A percentile compares a stretch with the other conserved stretches of the same genome.
Evolutionary conservation across 2,888 invertebrate species (phyloP).

Genomic region (Ectropis crepuscularia): DNA sequence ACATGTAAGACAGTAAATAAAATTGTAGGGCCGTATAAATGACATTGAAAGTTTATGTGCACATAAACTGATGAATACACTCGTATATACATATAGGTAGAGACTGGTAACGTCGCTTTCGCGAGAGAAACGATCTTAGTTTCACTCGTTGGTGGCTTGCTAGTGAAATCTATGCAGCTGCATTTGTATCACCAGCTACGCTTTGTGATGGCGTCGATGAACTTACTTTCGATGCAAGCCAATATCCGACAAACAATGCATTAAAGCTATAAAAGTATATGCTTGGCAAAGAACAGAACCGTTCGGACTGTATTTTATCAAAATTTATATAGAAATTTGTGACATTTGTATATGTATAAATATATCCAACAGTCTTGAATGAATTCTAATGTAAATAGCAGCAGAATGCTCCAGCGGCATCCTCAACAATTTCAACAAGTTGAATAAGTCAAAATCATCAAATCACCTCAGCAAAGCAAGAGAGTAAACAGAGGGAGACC

Average conservation of each 20-base stretch:
- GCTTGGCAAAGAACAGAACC: too few species aligned
- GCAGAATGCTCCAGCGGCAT: slow-evolving; percentile 46
- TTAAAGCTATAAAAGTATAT: not conserved
- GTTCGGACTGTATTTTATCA: too few species aligned
- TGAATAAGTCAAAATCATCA: slow-evolving; percentile 83
- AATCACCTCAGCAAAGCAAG: slow-evolving; percentile 80
- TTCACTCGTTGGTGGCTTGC: slow-evolving; percentile 61
- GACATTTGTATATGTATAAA: not conserved
- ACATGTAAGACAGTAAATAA: slow-evolving; percentile 17
- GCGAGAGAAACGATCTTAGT: slow-evolving; percentile 72
- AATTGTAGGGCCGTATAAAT: slow-evolving; percentile 15
- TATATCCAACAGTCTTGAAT: not conserved
- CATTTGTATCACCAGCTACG: slow-evolving; percentile 38
- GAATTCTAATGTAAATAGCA: not conserved
- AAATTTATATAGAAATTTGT: too few species aligned
- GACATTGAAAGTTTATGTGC: slow-evolving; percentile 19
- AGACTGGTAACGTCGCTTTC: slow-evolving; percentile 75
- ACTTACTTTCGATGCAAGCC: not conserved
- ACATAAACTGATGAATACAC: slow-evolving; percentile 35
- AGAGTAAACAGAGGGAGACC: slow-evolving; percentile 79
- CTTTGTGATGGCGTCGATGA: not conserved
- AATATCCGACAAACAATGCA: not conserved
- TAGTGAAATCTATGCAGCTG: slow-evolving; percentile 59
- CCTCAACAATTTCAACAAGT: slow-evolving; percentile 65
- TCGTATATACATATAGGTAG: slow-evolving; percentile 35